These are phyloP conservation scores for Aricia agestis DNA, from an alignment of 1,140 invertebrate genomes.

Conservation along the genomic window DNA sequence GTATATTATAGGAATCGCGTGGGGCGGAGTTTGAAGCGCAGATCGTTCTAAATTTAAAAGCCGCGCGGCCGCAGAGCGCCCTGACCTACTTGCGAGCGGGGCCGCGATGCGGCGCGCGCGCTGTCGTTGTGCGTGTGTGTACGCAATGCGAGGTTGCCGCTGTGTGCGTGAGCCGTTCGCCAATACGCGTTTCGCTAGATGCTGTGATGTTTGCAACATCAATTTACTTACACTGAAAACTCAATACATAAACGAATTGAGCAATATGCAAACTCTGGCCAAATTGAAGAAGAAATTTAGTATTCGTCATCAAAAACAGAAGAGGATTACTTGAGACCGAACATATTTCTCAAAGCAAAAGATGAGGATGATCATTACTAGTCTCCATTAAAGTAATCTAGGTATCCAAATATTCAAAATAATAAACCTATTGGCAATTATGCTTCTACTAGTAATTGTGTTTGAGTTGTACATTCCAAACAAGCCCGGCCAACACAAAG, in stretches of 20 bases:
- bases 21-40: constrained; percentile 67
- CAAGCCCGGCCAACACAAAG: constrained; percentile 23
- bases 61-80: constrained; percentile 71
- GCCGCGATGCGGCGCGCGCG: constrained; percentile 72
- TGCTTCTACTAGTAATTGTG: neutral
- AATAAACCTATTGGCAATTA: neutral
- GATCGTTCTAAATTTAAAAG: constrained; percentile 75
- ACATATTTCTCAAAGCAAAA: neutral
- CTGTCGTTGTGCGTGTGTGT: constrained; percentile 54
- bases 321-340: neutral
- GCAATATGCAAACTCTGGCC: neutral
- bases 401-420: neutral
- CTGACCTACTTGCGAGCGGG: constrained; percentile 73
- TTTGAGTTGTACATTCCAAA: constrained; percentile 19
- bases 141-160: constrained; percentile 46
- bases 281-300: neutral
- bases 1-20: constrained; percentile 59
- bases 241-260: constrained; percentile 32
- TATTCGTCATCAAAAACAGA: neutral
- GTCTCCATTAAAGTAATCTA: no score
- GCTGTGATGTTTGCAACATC: constrained; percentile 69
- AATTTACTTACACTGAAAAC: constrained; percentile 45
- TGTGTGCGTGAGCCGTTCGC: constrained; percentile 61
- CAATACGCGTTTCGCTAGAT: constrained; percentile 70
- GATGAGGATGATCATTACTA: neutral